Conservation (phyloP, 2,888 invertebrate species). For the Drosophila neonasuta region DNA sequence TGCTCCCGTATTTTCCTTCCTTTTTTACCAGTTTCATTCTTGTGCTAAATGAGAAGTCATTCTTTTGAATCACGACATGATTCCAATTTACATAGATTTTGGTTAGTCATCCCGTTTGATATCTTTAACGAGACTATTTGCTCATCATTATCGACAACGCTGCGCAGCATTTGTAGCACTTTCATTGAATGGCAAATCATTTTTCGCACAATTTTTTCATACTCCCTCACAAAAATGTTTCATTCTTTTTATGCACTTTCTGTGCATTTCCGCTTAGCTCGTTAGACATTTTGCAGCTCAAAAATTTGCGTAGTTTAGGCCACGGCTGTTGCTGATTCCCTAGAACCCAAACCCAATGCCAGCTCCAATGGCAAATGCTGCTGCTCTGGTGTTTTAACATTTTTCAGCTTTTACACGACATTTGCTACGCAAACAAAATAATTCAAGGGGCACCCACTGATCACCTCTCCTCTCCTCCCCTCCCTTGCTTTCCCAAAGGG, state of each 20-base stretch:
- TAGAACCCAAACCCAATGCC: too few relatives aligned
- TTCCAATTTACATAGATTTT: constrained; percentile 35
- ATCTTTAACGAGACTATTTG: constrained; percentile 60
- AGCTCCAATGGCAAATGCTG: background rate
- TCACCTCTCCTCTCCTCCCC: background rate
- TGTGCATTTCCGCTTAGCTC: constrained; percentile 64
- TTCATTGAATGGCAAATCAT: constrained; percentile 51
- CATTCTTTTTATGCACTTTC: constrained; percentile 34
- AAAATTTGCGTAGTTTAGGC: constrained; percentile 54
- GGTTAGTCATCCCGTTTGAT: constrained; percentile 37
- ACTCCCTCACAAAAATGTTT: background rate
- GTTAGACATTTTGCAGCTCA: constrained; percentile 46
- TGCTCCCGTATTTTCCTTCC: background rate
- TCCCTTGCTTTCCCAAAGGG: background rate
- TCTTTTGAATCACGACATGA: background rate
- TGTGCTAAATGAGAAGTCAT: background rate
- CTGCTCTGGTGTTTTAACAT: constrained; percentile 34
- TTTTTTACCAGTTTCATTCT: background rate
- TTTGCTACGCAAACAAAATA: constrained; percentile 65
- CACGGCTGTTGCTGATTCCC: constrained; percentile 17
- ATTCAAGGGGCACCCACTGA: constrained; percentile 18
- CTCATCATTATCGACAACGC: constrained; percentile 51
- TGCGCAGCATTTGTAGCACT: constrained; percentile 20
- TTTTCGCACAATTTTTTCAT: constrained; percentile 40
- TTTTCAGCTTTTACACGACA: constrained; percentile 61